Percentiles rank a stretch among this genome's conserved stretches.
Conservation (phyloP, 53 echinoderm and acorn worm species). For the Echinarachnius parma region DNA sequence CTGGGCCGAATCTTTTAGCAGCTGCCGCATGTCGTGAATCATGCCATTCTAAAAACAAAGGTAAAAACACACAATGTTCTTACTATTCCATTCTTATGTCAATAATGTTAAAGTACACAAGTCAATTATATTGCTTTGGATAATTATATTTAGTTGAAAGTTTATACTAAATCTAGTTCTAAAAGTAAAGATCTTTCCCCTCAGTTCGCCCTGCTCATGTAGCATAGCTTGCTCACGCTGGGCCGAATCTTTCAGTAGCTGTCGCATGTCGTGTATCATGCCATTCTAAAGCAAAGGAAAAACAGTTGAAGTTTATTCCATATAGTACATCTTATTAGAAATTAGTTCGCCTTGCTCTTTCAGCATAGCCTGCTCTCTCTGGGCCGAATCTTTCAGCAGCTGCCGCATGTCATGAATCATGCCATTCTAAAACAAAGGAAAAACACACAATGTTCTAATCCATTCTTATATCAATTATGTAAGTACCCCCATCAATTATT, state of each 20-base stretch:
- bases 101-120: too few species aligned
- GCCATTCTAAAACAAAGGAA: constrained; percentile 58
- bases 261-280: constrained; percentile 76
- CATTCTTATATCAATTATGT: too few species aligned
- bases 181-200: constrained; percentile 79
- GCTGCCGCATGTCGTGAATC: constrained; percentile 77
- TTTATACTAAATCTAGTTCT: too few species aligned
- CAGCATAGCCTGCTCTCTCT: constrained; percentile 78
- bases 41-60: constrained; percentile 61
- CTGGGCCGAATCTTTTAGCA: constrained; percentile 86
- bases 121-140: too few species aligned
- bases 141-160: too few species aligned
- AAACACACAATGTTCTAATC: too few species aligned
- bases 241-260: constrained; percentile 84
- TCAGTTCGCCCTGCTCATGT: constrained; percentile 67
- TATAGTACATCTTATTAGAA: too few species aligned
- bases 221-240: constrained; percentile 80
- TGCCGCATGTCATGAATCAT: constrained; percentile 78
- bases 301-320: too few species aligned
- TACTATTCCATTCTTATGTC: not conserved
- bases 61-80: too few species aligned
- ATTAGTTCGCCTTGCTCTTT: constrained; percentile 74
- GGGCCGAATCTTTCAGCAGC: constrained; percentile 85
- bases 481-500: too few species aligned
- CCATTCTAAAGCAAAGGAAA: constrained; percentile 60